Evolutionary conservation across 2,797 vertebrate genomes (phyloP), one percentile per base, ranked within the genome.

Genomic region (Babyrousa celebensis): DNA sequence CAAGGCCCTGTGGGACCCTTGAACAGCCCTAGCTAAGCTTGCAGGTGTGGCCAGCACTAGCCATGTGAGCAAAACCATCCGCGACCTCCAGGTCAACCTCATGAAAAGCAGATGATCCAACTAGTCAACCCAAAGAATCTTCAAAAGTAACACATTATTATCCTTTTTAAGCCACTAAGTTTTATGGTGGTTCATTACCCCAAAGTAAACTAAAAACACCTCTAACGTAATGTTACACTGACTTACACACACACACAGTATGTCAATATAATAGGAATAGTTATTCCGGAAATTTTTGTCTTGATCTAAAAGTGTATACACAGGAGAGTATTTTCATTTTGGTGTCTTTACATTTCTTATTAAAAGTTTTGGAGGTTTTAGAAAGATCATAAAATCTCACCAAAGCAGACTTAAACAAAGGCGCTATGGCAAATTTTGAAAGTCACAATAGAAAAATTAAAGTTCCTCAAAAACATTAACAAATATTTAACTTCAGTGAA

Each of bases 391-490:
- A 85, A 79, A 91, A 58, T 23, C 23, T 84, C 56, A 91, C 36
- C 77, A 93, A 92, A 82, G 32, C 21, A 93, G 92, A 85, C 23
- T 60, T 29, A 78, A 74, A 72, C 54, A 14, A 91, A 82, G 48
- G 15, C 70, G 23, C 12, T 87, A 89, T 29, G 56, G 9, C 3
- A 92, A 89, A 63, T 15, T 87, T 88, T 83, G 21, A 23, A 95
- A 79, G 48, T 79, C 80, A 52, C 43, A 85, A 93, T 0, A 75
- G 40, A 71, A 78, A 95, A 43, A 74, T 52, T 60, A 71, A 58
- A 94, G 21, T 67, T 94, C 75, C 43, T 95, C 48, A 94, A 56
- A 96, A 89, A 58, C 17, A 92, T 85, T 95, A 83, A 74, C 1
- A 95, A 90, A 91, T 88, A 91, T 68, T 86, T 83, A 78, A 90